A percentile compares a stretch with the other conserved stretches of the same genome.
These are phyloP conservation scores for Nothocercus nigrocapillus DNA, from an alignment of 2,113 vertebrate genomes.

Conservation along the genomic window DNA sequence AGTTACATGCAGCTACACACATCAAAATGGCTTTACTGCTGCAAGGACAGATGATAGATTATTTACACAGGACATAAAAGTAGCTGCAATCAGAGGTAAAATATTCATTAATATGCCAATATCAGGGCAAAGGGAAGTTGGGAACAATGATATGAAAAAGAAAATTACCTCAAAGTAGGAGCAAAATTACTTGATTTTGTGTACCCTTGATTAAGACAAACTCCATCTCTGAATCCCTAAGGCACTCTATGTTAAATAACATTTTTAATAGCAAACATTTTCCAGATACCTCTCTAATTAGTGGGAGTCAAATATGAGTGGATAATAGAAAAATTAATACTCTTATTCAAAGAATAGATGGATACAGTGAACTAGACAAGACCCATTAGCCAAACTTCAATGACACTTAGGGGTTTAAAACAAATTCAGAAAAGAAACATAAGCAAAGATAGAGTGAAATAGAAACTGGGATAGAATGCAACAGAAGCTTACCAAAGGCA, in stretches of 20 bases:
- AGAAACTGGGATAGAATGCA: background rate
- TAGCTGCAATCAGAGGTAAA: background rate
- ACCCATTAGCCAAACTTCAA: background rate
- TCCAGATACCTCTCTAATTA: background rate
- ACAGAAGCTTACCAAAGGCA: background rate
- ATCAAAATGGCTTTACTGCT: background rate
- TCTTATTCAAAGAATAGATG: background rate
- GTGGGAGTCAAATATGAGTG: background rate
- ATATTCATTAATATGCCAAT: background rate
- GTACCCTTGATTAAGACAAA: background rate
- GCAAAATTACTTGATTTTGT: background rate
- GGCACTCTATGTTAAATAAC: background rate
- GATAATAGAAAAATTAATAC: background rate
- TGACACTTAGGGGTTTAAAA: background rate
- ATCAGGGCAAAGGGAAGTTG: background rate
- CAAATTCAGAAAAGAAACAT: background rate
- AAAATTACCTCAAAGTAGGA: background rate
- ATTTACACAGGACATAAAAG: background rate
- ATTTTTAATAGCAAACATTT: background rate
- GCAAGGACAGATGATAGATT: background rate
- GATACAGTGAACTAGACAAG: background rate
- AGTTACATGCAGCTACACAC: fast-evolving
- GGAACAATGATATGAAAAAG: background rate
- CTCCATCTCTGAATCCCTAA: background rate
- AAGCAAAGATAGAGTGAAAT: background rate